Evolutionary conservation across 2,113 vertebrate genomes (phyloP).

Genomic region (Baryphthengus martii): DNA sequence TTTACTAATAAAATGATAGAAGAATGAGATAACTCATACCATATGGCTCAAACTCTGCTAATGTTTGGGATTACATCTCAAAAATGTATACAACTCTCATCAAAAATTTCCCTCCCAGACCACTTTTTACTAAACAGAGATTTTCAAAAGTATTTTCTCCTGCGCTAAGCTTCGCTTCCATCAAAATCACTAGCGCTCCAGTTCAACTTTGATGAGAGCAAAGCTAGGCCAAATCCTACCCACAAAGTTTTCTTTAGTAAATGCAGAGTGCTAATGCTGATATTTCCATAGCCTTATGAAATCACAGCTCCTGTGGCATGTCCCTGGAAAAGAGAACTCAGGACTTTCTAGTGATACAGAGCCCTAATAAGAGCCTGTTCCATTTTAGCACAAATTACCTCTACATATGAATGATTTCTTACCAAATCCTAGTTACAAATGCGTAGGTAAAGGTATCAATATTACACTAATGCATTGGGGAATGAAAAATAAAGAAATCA

Average conservation of each 20-base stretch:
- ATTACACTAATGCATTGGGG: neutral
- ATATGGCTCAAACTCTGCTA: neutral
- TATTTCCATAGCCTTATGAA: neutral
- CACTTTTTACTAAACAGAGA: neutral
- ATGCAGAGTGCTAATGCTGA: neutral
- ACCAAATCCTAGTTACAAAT: neutral
- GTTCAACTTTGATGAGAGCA: neutral
- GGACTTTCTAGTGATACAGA: neutral
- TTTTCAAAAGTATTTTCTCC: neutral
- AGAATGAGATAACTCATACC: neutral
- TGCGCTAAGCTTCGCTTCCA: neutral
- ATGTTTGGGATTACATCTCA: neutral
- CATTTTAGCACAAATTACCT: neutral
- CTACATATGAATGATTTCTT: neutral
- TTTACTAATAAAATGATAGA: neutral
- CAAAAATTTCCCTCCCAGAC: neutral
- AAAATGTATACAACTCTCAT: neutral
- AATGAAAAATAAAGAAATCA: neutral
- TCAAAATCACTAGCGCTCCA: neutral
- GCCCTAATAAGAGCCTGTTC: neutral
- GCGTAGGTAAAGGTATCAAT: neutral
- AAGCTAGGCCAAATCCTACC: neutral
- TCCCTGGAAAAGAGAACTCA: neutral
- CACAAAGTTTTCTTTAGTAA: neutral
- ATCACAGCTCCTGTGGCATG: neutral